These are phyloP conservation scores for Dicranocentrus wangi DNA, from an alignment of 2,888 invertebrate genomes.

Conservation along the genomic window DNA sequence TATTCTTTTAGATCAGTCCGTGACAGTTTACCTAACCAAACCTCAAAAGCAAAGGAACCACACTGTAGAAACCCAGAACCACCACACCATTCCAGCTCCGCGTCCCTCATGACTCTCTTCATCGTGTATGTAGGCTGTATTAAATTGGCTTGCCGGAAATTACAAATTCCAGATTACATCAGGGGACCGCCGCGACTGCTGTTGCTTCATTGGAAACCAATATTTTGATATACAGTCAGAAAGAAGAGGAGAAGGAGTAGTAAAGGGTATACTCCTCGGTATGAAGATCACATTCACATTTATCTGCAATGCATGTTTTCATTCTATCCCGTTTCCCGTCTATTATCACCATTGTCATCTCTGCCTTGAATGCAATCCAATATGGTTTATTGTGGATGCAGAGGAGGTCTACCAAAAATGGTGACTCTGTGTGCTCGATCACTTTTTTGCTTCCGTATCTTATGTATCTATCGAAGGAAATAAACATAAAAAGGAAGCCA, in stretches of 20 bases:
- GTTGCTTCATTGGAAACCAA: slow-evolving; percentile 4
- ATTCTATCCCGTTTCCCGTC: slow-evolving; percentile 23
- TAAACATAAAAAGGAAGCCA: not conserved
- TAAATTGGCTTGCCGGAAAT: slow-evolving; percentile 61
- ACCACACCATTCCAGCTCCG: too few species aligned
- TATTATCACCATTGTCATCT: slow-evolving; percentile 31
- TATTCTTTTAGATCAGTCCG: too few species aligned
- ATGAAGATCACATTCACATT: not conserved
- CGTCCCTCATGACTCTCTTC: too few species aligned
- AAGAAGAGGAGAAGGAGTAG: not conserved
- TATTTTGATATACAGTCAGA: not conserved
- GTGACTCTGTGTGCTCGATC: too few species aligned
- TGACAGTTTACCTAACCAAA: too few species aligned
- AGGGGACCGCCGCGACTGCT: slow-evolving; percentile 1
- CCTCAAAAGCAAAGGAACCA: too few species aligned
- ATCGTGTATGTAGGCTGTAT: too few species aligned
- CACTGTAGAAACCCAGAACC: too few species aligned
- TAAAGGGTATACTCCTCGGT: not conserved
- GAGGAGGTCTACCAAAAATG: not conserved
- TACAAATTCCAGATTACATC: slow-evolving; percentile 62
- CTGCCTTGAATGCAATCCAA: slow-evolving; percentile 31
- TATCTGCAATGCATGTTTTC: slow-evolving; percentile 20
- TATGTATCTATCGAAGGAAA: too few species aligned
- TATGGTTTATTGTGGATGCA: slow-evolving; percentile 5
- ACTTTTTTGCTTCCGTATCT: too few species aligned